Percentiles rank a stretch among this genome's conserved stretches.
Conservation (phyloP, 2,888 invertebrate genomes). For the Peribatodes rhomboidaria region DNA sequence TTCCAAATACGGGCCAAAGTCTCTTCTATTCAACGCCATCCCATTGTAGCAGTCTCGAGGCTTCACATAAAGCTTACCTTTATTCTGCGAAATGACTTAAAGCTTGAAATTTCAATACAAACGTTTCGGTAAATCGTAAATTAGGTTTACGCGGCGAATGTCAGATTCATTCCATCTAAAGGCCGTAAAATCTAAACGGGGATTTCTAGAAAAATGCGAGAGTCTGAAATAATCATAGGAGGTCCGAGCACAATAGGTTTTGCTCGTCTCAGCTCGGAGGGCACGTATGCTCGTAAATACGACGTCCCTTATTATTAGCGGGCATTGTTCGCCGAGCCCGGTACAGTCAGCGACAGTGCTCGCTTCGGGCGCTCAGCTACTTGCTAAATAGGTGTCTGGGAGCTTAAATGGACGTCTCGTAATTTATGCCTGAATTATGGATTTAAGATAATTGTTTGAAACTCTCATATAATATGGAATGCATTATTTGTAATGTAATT, state of each 20-base stretch:
- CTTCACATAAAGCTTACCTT: conserved; percentile 46
- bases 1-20: conserved; percentile 16
- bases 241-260: conserved; percentile 83
- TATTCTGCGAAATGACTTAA: conserved; percentile 55
- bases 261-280: conserved; percentile 78
- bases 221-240: conserved; percentile 84
- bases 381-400: conserved; percentile 36
- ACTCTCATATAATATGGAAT: conserved; percentile 23
- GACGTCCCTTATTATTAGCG: conserved; percentile 84
- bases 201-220: conserved; percentile 80
- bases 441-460: conserved; percentile 35
- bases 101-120: conserved; percentile 58
- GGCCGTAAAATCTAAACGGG: conserved; percentile 74
- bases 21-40: conserved; percentile 19
- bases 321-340: conserved; percentile 80
- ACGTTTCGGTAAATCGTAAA: conserved; percentile 68
- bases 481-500: conserved; percentile 31
- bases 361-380: conserved; percentile 49
- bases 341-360: conserved; percentile 69
- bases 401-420: conserved; percentile 40
- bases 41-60: conserved; percentile 34
- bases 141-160: conserved; percentile 66
- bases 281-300: conserved; percentile 86
- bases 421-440: conserved; percentile 42
- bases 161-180: conserved; percentile 70